phyloP scores from a whole-genome alignment of 2,113 vertebrate species.

The Clupea harengus region DNA sequence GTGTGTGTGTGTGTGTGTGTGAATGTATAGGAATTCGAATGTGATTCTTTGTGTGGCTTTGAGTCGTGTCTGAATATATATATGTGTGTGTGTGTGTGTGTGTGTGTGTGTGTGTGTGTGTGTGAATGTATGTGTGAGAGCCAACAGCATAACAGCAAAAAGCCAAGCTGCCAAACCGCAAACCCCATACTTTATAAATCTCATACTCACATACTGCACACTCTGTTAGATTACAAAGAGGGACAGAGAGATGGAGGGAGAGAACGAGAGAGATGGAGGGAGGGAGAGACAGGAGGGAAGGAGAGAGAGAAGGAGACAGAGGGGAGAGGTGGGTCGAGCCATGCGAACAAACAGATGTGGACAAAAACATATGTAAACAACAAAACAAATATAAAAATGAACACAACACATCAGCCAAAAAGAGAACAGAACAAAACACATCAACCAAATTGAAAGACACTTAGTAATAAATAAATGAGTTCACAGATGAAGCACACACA shows the following conservation, averaged over 20 bases:
- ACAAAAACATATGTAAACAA: constrained; percentile 61
- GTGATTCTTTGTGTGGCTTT: neutral
- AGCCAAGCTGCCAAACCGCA: constrained; percentile 25
- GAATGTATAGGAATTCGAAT: too few relatives aligned
- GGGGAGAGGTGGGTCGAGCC: constrained; percentile 40
- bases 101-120: constrained; percentile 10
- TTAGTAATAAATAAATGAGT: neutral
- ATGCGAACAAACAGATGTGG: constrained; percentile 52
- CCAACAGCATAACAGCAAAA: constrained; percentile 30
- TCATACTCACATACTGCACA: constrained; percentile 75
- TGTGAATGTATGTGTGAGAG: neutral
- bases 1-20: neutral
- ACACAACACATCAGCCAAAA: constrained; percentile 40
- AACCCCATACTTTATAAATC: constrained; percentile 41
- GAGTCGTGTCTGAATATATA: neutral
- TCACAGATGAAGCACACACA: too few relatives aligned
- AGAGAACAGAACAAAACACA: constrained; percentile 45
- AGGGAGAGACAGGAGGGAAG: constrained; percentile 5
- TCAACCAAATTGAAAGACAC: neutral
- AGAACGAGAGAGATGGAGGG: constrained; percentile 33
- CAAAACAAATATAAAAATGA: constrained; percentile 45
- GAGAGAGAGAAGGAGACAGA: constrained; percentile 32
- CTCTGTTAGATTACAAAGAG: constrained; percentile 59
- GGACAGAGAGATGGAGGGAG: constrained; percentile 45
- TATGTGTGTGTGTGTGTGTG: constrained; percentile 1